phyloP scores from a whole-genome alignment of 2,797 vertebrate genomes.

The Varecia variegata region DNA sequence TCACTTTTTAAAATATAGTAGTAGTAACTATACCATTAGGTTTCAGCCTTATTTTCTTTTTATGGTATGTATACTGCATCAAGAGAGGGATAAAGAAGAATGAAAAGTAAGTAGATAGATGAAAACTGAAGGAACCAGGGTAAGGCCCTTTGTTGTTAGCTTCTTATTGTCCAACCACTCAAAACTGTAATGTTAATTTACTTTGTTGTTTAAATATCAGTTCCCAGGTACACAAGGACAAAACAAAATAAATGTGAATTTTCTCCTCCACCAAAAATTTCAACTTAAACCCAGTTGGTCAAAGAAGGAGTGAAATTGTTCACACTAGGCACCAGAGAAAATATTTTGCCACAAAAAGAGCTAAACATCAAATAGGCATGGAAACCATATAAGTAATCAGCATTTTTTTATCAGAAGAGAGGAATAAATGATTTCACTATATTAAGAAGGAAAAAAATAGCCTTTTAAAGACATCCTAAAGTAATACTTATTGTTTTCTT shows the following conservation, averaged over 20 bases:
- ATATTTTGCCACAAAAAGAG: conserved; percentile 30
- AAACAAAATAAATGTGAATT: conserved; percentile 38
- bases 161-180: neutral
- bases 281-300: neutral
- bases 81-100: conserved; percentile 23
- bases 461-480: neutral
- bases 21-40: conserved; percentile 3
- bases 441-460: neutral
- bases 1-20: conserved; percentile 44
- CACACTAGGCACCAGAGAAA: conserved; percentile 15
- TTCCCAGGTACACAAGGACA: neutral
- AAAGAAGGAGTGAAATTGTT: neutral
- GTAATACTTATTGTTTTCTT: neutral
- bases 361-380: neutral
- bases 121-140: conserved; percentile 1
- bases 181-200: conserved; percentile 3
- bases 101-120: neutral
- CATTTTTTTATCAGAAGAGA: conserved; percentile 40
- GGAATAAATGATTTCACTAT: neutral
- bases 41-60: neutral
- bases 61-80: neutral
- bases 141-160: conserved; percentile 11
- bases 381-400: neutral
- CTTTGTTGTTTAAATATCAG: conserved; percentile 28
- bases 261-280: conserved; percentile 15